A percentile compares a stretch with the other conserved stretches of the same genome.
phyloP scores from a whole-genome alignment of 2,888 invertebrate species.

The Nephrotoma appendiculata region DNA sequence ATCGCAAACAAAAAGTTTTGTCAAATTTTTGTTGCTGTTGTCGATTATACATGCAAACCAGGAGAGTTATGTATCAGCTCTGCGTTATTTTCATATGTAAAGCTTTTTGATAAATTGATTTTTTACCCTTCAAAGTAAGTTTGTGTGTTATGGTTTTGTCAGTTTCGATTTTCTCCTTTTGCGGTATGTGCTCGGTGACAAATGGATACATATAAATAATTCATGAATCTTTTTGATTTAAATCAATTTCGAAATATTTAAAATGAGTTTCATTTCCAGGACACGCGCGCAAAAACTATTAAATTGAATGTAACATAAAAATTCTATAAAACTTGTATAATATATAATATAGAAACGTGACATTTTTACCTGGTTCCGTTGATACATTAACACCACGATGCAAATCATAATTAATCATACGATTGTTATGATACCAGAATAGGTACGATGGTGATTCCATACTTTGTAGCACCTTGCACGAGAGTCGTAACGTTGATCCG shows the following conservation, averaged over 20 bases:
- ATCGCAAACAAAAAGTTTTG: not conserved
- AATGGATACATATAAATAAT: not conserved
- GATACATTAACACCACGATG: slow-evolving; percentile 79
- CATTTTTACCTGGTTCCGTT: slow-evolving; percentile 51
- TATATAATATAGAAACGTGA: not conserved
- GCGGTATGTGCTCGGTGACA: not conserved
- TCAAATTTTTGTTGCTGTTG: not conserved
- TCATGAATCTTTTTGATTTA: not conserved
- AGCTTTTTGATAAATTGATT: not conserved
- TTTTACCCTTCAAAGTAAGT: not conserved
- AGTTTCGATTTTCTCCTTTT: too few species aligned
- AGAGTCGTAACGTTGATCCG: slow-evolving; percentile 66
- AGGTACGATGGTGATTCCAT: slow-evolving; percentile 74
- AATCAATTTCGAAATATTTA: not conserved
- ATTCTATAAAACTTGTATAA: not conserved
- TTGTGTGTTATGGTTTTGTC: not conserved
- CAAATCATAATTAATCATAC: slow-evolving; percentile 84
- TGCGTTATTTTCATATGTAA: not conserved
- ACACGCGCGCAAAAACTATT: not conserved
- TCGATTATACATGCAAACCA: not conserved
- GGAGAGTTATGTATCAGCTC: not conserved
- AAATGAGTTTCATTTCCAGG: not conserved
- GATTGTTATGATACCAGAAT: slow-evolving; percentile 78
- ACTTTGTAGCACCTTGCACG: slow-evolving; percentile 69
- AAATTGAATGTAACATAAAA: not conserved